phyloP scores from a whole-genome alignment of 2,888 invertebrate genomes.

The Xiphydria camelus region DNA sequence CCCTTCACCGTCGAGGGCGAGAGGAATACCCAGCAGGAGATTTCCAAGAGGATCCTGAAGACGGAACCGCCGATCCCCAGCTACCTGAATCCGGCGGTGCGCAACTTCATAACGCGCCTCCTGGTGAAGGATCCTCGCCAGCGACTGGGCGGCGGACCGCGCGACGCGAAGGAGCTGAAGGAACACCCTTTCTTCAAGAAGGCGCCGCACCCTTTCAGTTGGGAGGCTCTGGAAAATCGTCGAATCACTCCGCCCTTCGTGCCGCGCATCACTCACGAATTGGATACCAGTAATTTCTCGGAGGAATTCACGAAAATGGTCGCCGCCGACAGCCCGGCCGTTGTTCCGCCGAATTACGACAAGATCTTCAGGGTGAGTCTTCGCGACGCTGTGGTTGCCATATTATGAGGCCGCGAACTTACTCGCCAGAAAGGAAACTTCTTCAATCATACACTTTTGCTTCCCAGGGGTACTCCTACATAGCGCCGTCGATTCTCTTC shows the following conservation, averaged over 20 bases:
- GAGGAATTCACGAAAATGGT: slow-evolving; percentile 94
- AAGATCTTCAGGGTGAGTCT: slow-evolving; percentile 74
- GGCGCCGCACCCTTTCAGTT: slow-evolving; percentile 57
- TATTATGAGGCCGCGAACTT: no score
- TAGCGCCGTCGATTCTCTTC: slow-evolving; percentile 89
- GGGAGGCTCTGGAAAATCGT: slow-evolving; percentile 79
- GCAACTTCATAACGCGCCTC: slow-evolving; percentile 80
- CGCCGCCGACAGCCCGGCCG: slow-evolving; percentile 89
- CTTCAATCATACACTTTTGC: slow-evolving; percentile 9
- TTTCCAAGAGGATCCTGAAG: slow-evolving; percentile 86
- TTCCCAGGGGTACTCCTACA: slow-evolving; percentile 87
- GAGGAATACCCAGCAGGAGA: slow-evolving; percentile 91
- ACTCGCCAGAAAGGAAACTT: no score
- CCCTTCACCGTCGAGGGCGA: slow-evolving; percentile 97
- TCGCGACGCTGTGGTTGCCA: no score
- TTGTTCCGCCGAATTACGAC: slow-evolving; percentile 82
- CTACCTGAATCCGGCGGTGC: slow-evolving; percentile 72
- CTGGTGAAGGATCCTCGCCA: slow-evolving; percentile 88
- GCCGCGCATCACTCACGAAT: slow-evolving; percentile 81
- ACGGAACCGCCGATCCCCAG: slow-evolving; percentile 89
- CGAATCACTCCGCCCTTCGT: slow-evolving; percentile 85
- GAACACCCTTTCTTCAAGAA: slow-evolving; percentile 84
- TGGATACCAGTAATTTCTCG: slow-evolving; percentile 95
- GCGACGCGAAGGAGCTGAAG: slow-evolving; percentile 87
- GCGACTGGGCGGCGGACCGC: slow-evolving; percentile 83